Evolutionary conservation across 2,888 invertebrate genomes (phyloP).

Genomic region (Philaethria dido): DNA sequence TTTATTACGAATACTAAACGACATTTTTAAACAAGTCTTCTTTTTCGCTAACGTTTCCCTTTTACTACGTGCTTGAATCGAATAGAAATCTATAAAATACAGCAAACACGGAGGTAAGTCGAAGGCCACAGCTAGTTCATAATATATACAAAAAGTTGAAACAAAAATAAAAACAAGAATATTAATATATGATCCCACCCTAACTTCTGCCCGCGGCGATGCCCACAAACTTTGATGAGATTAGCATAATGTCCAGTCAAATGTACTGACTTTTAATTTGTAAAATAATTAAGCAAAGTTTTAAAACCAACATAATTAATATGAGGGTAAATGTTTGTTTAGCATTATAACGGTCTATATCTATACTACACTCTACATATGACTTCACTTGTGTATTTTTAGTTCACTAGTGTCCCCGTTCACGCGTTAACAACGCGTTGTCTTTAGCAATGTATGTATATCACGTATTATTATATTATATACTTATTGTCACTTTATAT

Average conservation of each 20-base stretch:
- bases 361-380: not conserved
- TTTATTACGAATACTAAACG: too few relatives aligned
- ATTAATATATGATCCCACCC: constrained; percentile 25
- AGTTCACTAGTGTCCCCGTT: too few relatives aligned
- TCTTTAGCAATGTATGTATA: too few relatives aligned
- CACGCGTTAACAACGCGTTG: too few relatives aligned
- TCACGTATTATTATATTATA: too few relatives aligned
- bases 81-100: not conserved
- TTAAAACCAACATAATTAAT: constrained; percentile 39
- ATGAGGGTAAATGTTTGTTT: constrained; percentile 18
- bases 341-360: not conserved
- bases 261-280: constrained; percentile 32
- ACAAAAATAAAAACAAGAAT: constrained; percentile 25
- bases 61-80: too few relatives aligned
- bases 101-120: not conserved
- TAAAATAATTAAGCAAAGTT: constrained; percentile 37
- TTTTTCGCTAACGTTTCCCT: too few relatives aligned
- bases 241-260: constrained; percentile 34
- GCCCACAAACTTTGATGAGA: constrained; percentile 22
- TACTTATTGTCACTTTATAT: too few relatives aligned
- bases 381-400: not conserved
- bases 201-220: constrained; percentile 24
- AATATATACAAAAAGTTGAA: constrained; percentile 17
- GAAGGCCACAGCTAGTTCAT: not conserved
- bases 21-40: too few relatives aligned